These are phyloP conservation scores for Papio anubis DNA, from an alignment of 2,113 vertebrate genomes.

Conservation along the genomic window DNA sequence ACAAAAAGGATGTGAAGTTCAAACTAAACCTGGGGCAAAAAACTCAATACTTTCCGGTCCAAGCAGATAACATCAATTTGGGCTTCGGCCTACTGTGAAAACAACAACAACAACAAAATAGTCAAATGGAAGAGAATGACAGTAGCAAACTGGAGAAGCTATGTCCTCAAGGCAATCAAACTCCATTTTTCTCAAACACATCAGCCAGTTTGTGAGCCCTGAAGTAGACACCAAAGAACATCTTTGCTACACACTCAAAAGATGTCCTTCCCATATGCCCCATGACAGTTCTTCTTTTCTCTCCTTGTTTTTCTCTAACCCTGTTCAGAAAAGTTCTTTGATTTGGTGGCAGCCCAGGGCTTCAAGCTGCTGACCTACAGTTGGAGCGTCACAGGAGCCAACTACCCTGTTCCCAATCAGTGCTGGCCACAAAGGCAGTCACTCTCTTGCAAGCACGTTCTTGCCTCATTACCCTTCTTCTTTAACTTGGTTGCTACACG, in stretches of 20 bases:
- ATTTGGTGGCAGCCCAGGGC: background rate
- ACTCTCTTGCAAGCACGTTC: background rate
- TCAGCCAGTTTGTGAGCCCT: background rate
- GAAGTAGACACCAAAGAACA: background rate
- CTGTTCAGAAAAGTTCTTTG: background rate
- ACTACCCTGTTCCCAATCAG: background rate
- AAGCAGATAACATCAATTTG: background rate
- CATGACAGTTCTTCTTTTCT: background rate
- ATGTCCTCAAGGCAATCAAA: background rate
- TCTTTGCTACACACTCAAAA: background rate
- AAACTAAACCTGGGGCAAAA: background rate
- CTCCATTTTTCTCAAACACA: background rate
- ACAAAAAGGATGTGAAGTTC: background rate
- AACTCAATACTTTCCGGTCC: background rate
- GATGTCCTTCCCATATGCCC: background rate
- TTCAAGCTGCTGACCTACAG: background rate
- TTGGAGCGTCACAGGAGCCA: background rate
- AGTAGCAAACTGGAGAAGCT: background rate
- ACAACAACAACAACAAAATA: background rate
- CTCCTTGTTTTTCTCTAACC: background rate
- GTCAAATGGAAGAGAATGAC: background rate
- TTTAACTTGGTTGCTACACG: background rate
- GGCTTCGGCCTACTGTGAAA: background rate
- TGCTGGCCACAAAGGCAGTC: background rate
- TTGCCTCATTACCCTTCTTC: background rate